A percentile compares a stretch with the other conserved stretches of the same genome.
These are phyloP conservation scores for Ochotona curzoniae DNA, from an alignment of 2,113 vertebrate genomes.

Conservation along the genomic window DNA sequence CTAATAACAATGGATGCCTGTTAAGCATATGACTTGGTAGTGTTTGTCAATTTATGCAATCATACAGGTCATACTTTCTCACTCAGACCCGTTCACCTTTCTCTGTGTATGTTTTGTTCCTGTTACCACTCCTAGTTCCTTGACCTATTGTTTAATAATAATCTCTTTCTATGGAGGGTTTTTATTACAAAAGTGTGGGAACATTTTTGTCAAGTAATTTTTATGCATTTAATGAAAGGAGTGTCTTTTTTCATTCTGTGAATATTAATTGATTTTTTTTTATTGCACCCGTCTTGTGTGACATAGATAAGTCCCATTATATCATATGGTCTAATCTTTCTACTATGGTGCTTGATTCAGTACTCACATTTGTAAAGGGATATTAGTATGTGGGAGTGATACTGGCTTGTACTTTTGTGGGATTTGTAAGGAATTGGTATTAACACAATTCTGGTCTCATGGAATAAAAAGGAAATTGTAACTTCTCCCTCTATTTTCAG, in stretches of 20 bases:
- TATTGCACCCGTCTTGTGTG: background rate
- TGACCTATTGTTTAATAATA: background rate
- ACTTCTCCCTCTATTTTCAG: background rate
- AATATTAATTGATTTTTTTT: background rate
- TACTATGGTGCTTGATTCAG: background rate
- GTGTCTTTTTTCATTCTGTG: background rate
- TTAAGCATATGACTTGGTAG: background rate
- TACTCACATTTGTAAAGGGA: background rate
- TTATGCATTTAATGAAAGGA: background rate
- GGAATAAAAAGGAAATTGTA: constrained; percentile 3
- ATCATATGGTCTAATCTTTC: background rate
- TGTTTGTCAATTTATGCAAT: constrained; percentile 25
- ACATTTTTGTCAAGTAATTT: background rate
- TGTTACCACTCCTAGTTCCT: background rate
- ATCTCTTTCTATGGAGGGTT: background rate
- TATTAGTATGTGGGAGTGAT: background rate
- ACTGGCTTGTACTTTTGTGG: background rate
- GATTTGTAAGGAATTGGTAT: background rate
- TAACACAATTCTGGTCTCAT: background rate
- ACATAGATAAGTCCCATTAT: background rate
- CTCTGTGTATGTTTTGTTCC: background rate
- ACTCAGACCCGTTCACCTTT: background rate
- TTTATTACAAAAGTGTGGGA: background rate
- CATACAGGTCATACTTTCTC: background rate
- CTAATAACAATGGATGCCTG: background rate